These are phyloP conservation scores for Cheirogaleus medius DNA, from an alignment of 2,113 vertebrate genomes.

Conservation along the genomic window DNA sequence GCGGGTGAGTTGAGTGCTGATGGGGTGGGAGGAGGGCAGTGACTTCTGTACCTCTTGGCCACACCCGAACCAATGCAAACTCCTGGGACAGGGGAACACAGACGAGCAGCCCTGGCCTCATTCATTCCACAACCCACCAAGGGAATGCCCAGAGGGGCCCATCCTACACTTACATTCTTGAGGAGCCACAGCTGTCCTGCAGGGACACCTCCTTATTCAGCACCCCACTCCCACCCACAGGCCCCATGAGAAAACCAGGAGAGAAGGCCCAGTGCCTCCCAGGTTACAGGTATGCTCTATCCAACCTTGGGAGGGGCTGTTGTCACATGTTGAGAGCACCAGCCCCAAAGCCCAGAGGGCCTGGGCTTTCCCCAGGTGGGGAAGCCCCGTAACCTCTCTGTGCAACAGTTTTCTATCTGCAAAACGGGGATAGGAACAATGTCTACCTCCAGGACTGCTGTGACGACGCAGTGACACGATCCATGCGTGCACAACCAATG, in stretches of 20 bases:
- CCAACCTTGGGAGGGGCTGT: neutral
- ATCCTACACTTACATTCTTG: neutral
- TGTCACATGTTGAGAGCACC: neutral
- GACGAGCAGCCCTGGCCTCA: neutral
- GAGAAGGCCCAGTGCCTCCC: neutral
- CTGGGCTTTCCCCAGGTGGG: neutral
- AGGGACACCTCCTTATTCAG: neutral
- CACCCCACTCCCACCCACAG: accelerated
- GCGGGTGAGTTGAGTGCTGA: neutral
- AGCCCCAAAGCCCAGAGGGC: neutral
- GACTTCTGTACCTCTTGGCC: neutral
- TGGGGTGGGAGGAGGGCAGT: neutral
- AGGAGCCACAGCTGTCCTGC: neutral
- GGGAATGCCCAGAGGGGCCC: neutral
- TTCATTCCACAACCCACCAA: no score
- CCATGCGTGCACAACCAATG: accelerated
- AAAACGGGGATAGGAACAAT: accelerated
- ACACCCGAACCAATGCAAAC: neutral
- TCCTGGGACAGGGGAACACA: neutral
- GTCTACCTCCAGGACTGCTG: neutral
- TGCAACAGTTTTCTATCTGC: neutral
- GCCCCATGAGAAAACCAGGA: neutral
- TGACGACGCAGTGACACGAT: neutral
- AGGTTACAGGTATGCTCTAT: neutral
- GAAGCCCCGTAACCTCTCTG: neutral